Conservation (phyloP, 1,140 invertebrate species). For the Chionoecetes opilio region DNA sequence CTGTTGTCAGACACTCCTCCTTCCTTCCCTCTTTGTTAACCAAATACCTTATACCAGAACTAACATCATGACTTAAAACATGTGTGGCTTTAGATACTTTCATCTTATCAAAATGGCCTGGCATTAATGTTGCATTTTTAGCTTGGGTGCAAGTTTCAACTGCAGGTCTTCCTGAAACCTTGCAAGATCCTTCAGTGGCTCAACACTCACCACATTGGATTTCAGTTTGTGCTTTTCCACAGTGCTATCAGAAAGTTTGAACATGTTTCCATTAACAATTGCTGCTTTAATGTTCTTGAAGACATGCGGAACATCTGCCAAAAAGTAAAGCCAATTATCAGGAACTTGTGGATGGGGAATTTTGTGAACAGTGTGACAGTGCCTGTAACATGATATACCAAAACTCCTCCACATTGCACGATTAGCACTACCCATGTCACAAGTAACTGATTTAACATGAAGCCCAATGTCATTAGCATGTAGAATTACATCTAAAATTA, state of each 20-base stretch:
- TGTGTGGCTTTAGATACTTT: background rate
- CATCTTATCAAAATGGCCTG: conserved; percentile 38
- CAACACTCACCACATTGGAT: conserved; percentile 23
- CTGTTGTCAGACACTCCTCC: conserved; percentile 42
- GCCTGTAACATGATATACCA: no score
- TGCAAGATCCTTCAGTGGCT: conserved; percentile 24
- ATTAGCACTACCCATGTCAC: no score
- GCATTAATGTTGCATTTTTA: conserved; percentile 27
- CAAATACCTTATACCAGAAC: conserved; percentile 42
- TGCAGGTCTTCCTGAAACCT: conserved; percentile 52
- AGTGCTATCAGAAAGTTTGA: background rate
- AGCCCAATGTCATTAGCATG: no score
- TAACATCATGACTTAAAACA: conserved; percentile 48
- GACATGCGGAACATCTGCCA: no score
- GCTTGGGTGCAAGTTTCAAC: conserved; percentile 52
- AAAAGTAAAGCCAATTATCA: no score
- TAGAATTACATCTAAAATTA: no score
- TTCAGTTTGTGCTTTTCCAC: conserved; percentile 41
- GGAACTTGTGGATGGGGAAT: no score
- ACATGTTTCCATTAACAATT: background rate
- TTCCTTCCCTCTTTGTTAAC: conserved; percentile 49
- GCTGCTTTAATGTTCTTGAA: no score
- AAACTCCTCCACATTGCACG: no score
- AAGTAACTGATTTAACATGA: no score
- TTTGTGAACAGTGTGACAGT: no score